These are phyloP conservation scores for Sprattus sprattus DNA, from an alignment of 2,113 vertebrate genomes.

Conservation along the genomic window DNA sequence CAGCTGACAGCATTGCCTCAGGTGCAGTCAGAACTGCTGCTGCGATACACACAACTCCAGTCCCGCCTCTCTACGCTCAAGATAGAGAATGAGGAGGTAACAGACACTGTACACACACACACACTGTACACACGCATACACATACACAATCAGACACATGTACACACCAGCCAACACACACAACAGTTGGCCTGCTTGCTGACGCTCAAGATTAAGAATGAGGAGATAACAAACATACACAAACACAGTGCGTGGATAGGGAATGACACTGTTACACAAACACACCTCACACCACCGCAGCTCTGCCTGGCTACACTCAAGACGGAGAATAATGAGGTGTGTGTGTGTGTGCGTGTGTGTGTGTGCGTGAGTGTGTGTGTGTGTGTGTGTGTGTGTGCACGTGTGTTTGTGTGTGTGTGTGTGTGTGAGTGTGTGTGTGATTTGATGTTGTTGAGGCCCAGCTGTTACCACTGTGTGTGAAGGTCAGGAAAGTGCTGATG, in stretches of 20 bases:
- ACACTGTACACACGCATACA: constrained; percentile 15
- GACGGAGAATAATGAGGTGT: not conserved
- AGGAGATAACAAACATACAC: not conserved
- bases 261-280: not conserved
- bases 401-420: not conserved
- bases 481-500: constrained; percentile 65
- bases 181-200: not conserved
- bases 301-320: not conserved
- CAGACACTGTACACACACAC: constrained; percentile 20
- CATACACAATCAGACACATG: constrained; percentile 11
- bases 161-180: not conserved
- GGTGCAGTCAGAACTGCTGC: constrained; percentile 90
- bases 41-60: constrained; percentile 93
- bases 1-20: constrained; percentile 93
- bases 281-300: not conserved
- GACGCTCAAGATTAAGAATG: too few species aligned
- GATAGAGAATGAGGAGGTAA: constrained; percentile 98
- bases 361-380: not conserved
- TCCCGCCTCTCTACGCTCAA: constrained; percentile 91
- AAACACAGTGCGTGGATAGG: not conserved
- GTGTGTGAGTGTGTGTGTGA: constrained; percentile 29
- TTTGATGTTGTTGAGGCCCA: constrained; percentile 51
- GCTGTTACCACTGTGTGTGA: constrained; percentile 59
- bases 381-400: constrained; percentile 28
- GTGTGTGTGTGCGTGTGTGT: not conserved